phyloP scores from a whole-genome alignment of 2,113 vertebrate species.

The Rallus limicola region DNA sequence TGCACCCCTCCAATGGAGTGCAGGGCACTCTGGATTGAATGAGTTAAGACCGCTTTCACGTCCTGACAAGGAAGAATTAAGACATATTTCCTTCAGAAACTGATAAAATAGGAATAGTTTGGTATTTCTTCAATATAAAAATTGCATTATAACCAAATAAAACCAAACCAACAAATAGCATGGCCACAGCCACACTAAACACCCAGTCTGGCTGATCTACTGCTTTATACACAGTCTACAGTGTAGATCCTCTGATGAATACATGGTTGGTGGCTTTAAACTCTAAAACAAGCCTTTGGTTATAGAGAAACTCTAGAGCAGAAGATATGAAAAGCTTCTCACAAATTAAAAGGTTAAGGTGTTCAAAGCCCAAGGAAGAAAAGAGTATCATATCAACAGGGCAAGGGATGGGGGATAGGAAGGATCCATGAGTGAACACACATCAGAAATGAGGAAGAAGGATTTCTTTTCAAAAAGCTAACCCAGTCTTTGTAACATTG shows the following conservation, averaged over 20 bases:
- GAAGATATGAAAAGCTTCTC: not conserved
- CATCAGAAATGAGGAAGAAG: not conserved
- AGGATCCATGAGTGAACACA: not conserved
- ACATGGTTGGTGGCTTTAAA: not conserved
- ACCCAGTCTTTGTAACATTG: not conserved
- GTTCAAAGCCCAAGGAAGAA: not conserved
- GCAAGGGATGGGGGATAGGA: not conserved
- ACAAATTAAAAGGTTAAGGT: not conserved
- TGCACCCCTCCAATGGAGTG: constrained; percentile 97
- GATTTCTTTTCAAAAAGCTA: not conserved
- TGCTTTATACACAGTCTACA: not conserved
- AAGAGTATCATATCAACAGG: not conserved
- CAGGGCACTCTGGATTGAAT: constrained; percentile 96
- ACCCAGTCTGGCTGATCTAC: not conserved
- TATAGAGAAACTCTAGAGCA: not conserved
- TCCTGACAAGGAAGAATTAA: constrained; percentile 79
- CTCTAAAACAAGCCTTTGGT: not conserved
- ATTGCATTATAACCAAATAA: not conserved
- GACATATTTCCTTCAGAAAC: not conserved
- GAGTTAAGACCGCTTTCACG: constrained; percentile 96
- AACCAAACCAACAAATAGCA: not conserved
- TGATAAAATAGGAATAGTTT: not conserved
- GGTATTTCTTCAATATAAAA: not conserved
- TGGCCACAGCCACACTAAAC: not conserved
- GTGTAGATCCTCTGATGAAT: not conserved